These are phyloP conservation scores for Oreotrochilus melanogaster DNA, from an alignment of 2,113 vertebrate species.

Conservation along the genomic window DNA sequence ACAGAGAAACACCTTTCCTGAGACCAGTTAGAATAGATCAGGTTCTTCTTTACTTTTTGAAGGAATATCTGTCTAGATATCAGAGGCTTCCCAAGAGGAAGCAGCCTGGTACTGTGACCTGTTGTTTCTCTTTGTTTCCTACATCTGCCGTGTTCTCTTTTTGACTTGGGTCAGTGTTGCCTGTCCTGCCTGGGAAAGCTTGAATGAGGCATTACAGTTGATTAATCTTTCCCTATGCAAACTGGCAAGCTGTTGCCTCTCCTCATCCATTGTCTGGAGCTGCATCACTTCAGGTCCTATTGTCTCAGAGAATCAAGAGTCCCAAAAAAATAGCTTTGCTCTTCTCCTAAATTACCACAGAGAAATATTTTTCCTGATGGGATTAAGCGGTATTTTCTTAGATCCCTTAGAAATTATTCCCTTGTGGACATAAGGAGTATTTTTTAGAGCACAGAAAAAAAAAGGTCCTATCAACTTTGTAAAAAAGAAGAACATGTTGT, in stretches of 20 bases:
- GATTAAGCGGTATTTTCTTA: background rate
- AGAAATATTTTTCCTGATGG: background rate
- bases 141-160: background rate
- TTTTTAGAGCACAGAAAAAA: background rate
- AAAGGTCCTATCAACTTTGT: background rate
- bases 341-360: background rate
- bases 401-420: background rate
- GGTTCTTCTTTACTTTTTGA: background rate
- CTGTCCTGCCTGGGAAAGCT: background rate
- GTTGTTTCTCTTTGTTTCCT: background rate
- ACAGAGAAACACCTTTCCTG: background rate
- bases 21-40: background rate
- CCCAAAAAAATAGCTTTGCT: background rate
- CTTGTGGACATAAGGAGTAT: background rate
- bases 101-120: background rate
- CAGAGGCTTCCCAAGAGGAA: background rate
- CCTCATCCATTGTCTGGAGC: background rate
- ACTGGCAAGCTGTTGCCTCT: background rate
- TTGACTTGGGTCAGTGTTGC: background rate
- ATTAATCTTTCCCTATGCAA: background rate
- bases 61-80: background rate
- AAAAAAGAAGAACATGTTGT: background rate
- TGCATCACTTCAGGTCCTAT: background rate
- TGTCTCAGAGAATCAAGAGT: rapidly evolving
- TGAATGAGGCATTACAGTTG: background rate